Conservation (phyloP, 2,797 vertebrate species). For the Neopelma chrysocephalum region DNA sequence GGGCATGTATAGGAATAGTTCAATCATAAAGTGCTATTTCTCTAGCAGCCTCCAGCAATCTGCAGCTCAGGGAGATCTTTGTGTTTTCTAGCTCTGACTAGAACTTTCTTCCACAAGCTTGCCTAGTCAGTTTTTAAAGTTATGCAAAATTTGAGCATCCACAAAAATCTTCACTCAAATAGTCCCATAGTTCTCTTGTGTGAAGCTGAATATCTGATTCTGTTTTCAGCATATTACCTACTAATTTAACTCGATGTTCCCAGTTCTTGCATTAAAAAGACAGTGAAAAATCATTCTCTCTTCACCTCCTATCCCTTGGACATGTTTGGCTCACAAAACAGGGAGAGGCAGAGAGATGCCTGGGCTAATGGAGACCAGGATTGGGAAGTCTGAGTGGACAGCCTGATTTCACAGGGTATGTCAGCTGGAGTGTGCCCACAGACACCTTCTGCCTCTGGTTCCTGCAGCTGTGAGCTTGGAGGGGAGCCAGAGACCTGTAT, state of each 20-base stretch:
- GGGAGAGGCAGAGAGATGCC: not conserved
- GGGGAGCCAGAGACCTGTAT: not conserved
- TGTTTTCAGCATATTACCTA: constrained; percentile 36
- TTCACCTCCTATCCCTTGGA: constrained; percentile 39
- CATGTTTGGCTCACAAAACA: constrained; percentile 49
- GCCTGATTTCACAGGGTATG: not conserved
- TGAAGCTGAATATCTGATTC: constrained; percentile 5
- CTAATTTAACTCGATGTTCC: constrained; percentile 16
- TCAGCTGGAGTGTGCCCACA: not conserved
- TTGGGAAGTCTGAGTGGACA: not conserved
- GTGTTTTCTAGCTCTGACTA: not conserved
- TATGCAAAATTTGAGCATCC: constrained; percentile 1
- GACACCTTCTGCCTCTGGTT: not conserved
- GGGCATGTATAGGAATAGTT: not conserved
- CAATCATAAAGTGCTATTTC: not conserved
- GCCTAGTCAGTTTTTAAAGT: constrained; percentile 4
- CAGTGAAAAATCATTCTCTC: constrained; percentile 55
- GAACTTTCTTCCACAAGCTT: constrained; percentile 1
- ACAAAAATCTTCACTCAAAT: not conserved
- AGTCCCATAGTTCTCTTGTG: not conserved
- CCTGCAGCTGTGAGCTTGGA: not conserved
- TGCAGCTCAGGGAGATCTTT: not conserved
- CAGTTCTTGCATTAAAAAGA: constrained; percentile 42
- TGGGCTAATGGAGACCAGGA: not conserved
- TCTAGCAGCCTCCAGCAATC: constrained; percentile 10